Evolutionary conservation across 2,888 invertebrate species (phyloP), one percentile per base, ranked within the genome.

Genomic region (Vesta saturnalis): DNA sequence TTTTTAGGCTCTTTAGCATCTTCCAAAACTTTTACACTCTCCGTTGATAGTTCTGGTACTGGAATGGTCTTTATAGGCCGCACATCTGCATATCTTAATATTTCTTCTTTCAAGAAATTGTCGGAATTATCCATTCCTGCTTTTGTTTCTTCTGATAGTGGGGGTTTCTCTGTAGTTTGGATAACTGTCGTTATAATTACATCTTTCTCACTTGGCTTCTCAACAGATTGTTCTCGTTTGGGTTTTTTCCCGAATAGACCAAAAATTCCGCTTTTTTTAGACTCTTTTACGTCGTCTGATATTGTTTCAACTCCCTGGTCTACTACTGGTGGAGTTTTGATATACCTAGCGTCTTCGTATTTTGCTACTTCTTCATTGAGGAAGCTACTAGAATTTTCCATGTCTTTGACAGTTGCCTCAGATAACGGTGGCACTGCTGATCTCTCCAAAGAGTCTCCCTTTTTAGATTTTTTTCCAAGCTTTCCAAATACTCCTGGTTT

Each of bases 401-500:
- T 75, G 39, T 74, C 62, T 66, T 72, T 57, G 2, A 73, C 52
- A n/a, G 72, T 70, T 60, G 66, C 69, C 23, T 30, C 47, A 12
- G 64, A 64, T 18, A 64, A 19, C 3, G 58, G 22, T 16, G 16
- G 15, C 16, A 8, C 18, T 4, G 55, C 14, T 43, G 30, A 19
- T 56, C 19, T 12, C 22, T 63, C 63, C 0, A 56, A 16, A 12
- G 65, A 64, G 59, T 60, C 54, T 10, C 64, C 73, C 61, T 64
- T 72, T 72, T 76, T 76, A 8, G 69, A 39, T 69, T 76, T 75
- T 62, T 76, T 76, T 16, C 72, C 73, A 60, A 76, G 76, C 52
- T 76, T 58, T 58, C 73, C 72, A 71, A 77, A 76, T 56, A 77
- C 71, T 49, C 76, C 74, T 63, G 72, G 64, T 67, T 74, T 77